Percentiles rank a stretch among this genome's conserved stretches.
phyloP scores from a whole-genome alignment of 2,113 vertebrate species.

The Pipra filicauda region DNA sequence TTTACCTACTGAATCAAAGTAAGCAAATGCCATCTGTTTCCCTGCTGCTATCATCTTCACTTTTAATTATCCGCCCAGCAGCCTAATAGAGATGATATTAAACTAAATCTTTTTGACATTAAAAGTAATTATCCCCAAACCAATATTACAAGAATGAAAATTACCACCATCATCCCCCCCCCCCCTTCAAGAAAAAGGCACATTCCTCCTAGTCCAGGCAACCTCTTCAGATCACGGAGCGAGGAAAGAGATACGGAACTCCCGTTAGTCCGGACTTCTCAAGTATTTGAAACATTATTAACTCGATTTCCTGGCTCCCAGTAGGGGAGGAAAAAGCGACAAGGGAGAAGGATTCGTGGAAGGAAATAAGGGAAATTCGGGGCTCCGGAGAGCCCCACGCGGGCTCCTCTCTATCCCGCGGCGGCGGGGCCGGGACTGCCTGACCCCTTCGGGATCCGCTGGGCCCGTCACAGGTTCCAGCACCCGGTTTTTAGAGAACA shows the following conservation, averaged over 20 bases:
- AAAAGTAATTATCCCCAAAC: conserved; percentile 98
- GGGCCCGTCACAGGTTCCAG: not conserved
- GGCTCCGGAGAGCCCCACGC: not conserved
- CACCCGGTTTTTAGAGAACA: not conserved
- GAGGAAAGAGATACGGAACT: not conserved
- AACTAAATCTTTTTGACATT: conserved; percentile 99
- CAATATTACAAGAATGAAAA: conserved; percentile 83
- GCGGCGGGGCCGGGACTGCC: not conserved
- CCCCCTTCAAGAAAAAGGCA: not conserved
- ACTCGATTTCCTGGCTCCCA: conserved; percentile 43
- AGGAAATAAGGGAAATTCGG: not conserved
- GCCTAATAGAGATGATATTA: conserved; percentile 99
- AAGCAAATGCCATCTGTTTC: conserved; percentile 99
- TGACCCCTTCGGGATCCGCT: not conserved
- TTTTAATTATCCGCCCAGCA: conserved; percentile 98
- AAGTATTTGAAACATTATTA: conserved; percentile 51
- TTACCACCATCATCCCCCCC: conserved; percentile 24
- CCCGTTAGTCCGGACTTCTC: not conserved
- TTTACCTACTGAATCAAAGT: conserved; percentile 97
- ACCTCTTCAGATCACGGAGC: not conserved
- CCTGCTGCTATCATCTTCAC: conserved; percentile 92
- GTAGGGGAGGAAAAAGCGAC: not conserved
- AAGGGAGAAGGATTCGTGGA: not conserved
- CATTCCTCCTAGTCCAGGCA: conserved; percentile 7
- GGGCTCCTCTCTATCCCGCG: not conserved